These are phyloP conservation scores for Oxycera nigricornis DNA, from an alignment of 2,888 invertebrate species.

Conservation along the genomic window DNA sequence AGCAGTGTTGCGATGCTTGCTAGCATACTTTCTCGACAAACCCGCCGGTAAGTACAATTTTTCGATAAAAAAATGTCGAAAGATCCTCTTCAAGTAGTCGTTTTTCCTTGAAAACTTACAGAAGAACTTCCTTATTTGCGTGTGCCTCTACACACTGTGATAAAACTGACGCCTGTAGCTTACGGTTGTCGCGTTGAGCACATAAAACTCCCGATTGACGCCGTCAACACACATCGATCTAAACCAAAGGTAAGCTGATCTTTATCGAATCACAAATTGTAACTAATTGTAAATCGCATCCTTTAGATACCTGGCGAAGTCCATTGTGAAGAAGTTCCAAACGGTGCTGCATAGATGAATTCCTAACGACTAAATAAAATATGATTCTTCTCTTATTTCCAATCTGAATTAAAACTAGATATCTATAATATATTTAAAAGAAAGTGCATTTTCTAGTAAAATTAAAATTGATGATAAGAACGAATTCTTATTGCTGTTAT, in stretches of 20 bases:
- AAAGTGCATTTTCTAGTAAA: constrained; percentile 40
- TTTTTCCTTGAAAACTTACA: constrained; percentile 57
- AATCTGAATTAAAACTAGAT: constrained; percentile 13
- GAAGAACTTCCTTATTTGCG: constrained; percentile 89
- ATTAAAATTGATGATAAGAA: constrained; percentile 22
- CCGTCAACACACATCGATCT: constrained; percentile 95
- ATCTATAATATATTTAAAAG: constrained; percentile 21
- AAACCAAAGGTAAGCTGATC: constrained; percentile 76
- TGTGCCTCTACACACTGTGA: constrained; percentile 93
- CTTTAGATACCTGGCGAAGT: constrained; percentile 45
- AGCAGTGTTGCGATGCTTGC: constrained; percentile 91
- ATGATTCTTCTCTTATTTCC: constrained; percentile 28
- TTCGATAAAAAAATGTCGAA: background rate
- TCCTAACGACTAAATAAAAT: background rate
- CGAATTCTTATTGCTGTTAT: constrained; percentile 26
- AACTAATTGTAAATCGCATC: background rate
- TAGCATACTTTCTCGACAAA: constrained; percentile 98
- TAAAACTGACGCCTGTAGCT: constrained; percentile 96
- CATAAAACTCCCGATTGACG: constrained; percentile 87
- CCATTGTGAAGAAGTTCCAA: constrained; percentile 12
- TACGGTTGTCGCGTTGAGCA: constrained; percentile 98
- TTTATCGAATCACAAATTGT: background rate
- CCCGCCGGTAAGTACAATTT: constrained; percentile 72
- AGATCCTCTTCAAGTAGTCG: background rate
- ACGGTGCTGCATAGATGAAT: constrained; percentile 33